Evolutionary conservation across 2,113 vertebrate genomes (phyloP), one percentile per base, ranked within the genome.

Genomic region (Centrocercus urophasianus): DNA sequence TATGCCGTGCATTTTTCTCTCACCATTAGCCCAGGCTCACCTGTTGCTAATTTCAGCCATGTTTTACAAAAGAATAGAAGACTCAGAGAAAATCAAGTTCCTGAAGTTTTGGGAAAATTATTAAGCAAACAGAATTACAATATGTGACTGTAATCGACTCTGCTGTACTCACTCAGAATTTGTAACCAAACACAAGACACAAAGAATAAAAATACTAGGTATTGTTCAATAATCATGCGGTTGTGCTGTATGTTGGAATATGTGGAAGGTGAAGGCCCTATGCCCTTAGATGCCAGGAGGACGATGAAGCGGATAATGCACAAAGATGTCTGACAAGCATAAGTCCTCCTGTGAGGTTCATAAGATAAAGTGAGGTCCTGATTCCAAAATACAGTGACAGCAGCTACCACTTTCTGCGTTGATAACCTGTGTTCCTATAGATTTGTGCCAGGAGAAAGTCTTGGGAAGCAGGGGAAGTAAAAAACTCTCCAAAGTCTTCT

Each of bases 11-110:
- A 24, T 38, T 8, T 38, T 13, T 28, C 60, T 75, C 40, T 75
- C 30, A 38, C 32, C 1, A 2, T 9, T n/a, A 30, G 17, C 24
- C 47, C 27, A 86, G 57, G 5, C 1, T 4, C 6, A 48, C 3
- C 2, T 48, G 32, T 54, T 71, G 22, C 11, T 27, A 40, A 13
- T 42, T 28, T 70, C n/a, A 67, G 40, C 16, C 12, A 32, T 43
- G 27, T 59, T 91, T 86, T 79, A 47, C 63, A 83, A 40, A 71
- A 3, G 2, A 8, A 11, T 43, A 54, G 61, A 57, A 83, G 47
- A 19, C 42, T 45, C 20, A 40, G 42, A 47, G 13, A 32, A 38
- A 36, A 82, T 36, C 45, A 57, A 73, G 28, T 69, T 48, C 24
- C 15, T 52, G 5, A 72, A 17, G 15, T 45, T 73, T 73, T 34